Percentiles rank a stretch among this genome's conserved stretches.
phyloP scores from a whole-genome alignment of 2,797 vertebrate species.

The Oryzias sinensis region DNA sequence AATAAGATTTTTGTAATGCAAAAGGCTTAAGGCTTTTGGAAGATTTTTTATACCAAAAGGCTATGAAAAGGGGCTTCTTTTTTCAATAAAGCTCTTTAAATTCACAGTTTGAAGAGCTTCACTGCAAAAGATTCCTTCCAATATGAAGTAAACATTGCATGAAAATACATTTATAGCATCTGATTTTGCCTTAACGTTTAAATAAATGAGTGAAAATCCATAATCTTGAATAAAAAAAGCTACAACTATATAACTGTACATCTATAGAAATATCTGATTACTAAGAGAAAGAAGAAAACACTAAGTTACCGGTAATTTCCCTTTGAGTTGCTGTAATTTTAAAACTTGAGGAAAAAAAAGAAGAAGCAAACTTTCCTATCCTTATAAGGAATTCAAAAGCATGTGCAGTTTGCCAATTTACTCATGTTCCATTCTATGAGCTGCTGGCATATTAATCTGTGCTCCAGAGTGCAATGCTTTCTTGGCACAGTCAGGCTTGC shows the following conservation, averaged over 20 bases:
- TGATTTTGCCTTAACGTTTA: constrained; percentile 1
- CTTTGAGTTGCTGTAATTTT: constrained; percentile 13
- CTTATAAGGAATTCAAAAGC: constrained; percentile 13
- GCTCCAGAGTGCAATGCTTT: neutral
- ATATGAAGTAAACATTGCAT: no score
- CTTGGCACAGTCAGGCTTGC: neutral
- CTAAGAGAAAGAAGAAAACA: constrained; percentile 27
- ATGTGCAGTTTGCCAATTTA: neutral
- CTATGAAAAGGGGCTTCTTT: no score
- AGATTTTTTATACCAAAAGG: no score
- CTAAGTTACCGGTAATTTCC: constrained; percentile 5
- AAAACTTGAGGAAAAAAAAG: constrained; percentile 12
- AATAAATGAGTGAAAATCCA: neutral
- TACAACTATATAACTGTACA: no score
- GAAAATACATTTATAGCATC: no score
- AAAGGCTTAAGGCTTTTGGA: no score
- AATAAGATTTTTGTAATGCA: no score
- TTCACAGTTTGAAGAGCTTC: no score
- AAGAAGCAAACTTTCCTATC: constrained; percentile 13
- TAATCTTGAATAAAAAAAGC: no score
- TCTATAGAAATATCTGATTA: constrained; percentile 13
- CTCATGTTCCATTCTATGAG: neutral
- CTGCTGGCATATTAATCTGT: neutral
- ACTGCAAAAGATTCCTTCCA: no score
- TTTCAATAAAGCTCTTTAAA: no score